Conservation (phyloP, 2,888 invertebrate species). For the Julus scandinavius region DNA sequence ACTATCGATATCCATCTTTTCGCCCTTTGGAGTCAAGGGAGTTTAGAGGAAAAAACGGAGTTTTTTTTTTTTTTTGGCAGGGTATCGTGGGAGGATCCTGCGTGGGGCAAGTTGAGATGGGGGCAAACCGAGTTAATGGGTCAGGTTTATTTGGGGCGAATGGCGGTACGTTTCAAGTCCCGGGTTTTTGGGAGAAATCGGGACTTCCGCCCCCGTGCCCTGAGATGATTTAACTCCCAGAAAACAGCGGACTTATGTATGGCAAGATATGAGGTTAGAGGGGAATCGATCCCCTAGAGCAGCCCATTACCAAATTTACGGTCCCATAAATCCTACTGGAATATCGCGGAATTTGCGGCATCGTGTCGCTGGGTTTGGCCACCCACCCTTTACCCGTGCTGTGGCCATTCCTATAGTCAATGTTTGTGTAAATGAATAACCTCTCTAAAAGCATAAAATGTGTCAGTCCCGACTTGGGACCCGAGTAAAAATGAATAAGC, state of each 20-base stretch:
- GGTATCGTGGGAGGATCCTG: background rate
- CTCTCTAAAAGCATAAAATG: no score
- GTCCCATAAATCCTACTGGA: constrained; percentile 3
- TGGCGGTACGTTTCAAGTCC: background rate
- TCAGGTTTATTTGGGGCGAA: background rate
- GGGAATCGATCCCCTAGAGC: no score
- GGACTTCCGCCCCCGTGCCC: background rate
- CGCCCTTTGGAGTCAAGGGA: constrained; percentile 6
- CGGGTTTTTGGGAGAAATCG: background rate
- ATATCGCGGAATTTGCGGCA: no score
- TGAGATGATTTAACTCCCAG: background rate
- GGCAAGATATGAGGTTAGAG: no score
- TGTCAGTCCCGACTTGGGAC: no score
- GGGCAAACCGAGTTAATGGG: background rate
- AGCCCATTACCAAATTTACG: background rate
- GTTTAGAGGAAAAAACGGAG: background rate
- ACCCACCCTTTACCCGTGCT: no score
- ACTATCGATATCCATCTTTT: background rate
- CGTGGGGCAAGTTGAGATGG: no score
- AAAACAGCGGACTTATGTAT: background rate
- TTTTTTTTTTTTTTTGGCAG: background rate
- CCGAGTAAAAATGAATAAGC: no score
- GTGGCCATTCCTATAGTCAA: no score
- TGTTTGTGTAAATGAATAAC: no score
- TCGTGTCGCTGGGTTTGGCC: no score